Evolutionary conservation across 2,113 vertebrate genomes (phyloP).

Genomic region (Alligator sinensis): DNA sequence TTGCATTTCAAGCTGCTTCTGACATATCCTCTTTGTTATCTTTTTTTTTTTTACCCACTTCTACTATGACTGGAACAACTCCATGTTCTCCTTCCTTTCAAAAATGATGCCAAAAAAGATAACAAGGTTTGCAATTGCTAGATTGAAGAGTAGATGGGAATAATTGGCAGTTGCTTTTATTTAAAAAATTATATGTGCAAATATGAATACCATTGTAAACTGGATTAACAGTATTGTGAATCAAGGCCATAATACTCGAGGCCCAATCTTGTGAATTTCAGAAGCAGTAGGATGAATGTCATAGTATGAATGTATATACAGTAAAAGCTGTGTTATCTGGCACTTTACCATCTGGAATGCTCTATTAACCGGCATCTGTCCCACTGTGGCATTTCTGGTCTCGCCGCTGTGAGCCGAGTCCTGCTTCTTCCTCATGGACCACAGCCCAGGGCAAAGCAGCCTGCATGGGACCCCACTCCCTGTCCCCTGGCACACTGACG

Average conservation of each 20-base stretch:
- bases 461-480: too few relatives aligned
- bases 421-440: too few relatives aligned
- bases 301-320: not conserved
- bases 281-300: not conserved
- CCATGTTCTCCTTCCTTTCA: not conserved
- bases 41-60: too few relatives aligned
- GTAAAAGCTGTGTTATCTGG: too few relatives aligned
- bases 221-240: not conserved
- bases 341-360: too few relatives aligned
- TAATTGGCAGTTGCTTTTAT: not conserved
- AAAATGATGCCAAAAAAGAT: not conserved
- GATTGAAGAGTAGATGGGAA: not conserved
- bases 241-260: not conserved
- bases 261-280: not conserved
- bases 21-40: not conserved
- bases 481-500: too few relatives aligned
- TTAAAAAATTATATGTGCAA: not conserved
- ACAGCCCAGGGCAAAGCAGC: too few relatives aligned
- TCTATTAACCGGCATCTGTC: too few relatives aligned
- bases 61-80: not conserved
- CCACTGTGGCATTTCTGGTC: too few relatives aligned
- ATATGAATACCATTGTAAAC: not conserved
- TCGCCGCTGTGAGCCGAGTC: too few relatives aligned
- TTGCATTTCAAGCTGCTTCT: not conserved
- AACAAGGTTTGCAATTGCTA: not conserved